phyloP scores from a whole-genome alignment of 2,113 vertebrate genomes.

The Ovis canadensis region DNA sequence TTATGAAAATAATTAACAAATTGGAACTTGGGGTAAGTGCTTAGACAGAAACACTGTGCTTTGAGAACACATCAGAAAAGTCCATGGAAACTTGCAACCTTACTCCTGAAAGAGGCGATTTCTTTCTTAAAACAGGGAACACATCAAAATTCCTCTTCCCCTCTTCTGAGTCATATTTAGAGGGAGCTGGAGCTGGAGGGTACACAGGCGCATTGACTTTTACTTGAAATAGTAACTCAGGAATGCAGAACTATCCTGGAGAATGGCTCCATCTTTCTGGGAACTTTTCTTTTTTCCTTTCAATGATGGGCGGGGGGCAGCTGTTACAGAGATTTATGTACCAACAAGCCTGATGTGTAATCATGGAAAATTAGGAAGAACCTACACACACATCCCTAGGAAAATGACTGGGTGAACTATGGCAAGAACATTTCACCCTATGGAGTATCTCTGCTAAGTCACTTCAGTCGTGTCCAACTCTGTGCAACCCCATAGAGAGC shows the following conservation, averaged over 20 bases:
- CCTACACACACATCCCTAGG: neutral
- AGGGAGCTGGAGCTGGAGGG: neutral
- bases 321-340: neutral
- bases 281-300: neutral
- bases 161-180: neutral
- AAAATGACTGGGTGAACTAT: neutral
- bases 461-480: no score
- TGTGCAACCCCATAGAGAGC: no score
- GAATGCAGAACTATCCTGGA: neutral
- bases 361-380: neutral
- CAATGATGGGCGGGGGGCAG: neutral
- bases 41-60: neutral
- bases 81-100: neutral
- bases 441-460: neutral
- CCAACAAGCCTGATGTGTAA: neutral
- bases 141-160: neutral
- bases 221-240: neutral
- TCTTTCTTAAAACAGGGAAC: neutral
- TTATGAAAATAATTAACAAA: neutral
- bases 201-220: neutral
- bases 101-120: neutral
- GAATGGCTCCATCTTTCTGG: constrained; percentile 11
- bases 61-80: neutral
- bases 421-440: neutral
- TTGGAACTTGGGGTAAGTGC: neutral